phyloP scores from a whole-genome alignment of 2,888 invertebrate species.

The Melanchra persicariae region DNA sequence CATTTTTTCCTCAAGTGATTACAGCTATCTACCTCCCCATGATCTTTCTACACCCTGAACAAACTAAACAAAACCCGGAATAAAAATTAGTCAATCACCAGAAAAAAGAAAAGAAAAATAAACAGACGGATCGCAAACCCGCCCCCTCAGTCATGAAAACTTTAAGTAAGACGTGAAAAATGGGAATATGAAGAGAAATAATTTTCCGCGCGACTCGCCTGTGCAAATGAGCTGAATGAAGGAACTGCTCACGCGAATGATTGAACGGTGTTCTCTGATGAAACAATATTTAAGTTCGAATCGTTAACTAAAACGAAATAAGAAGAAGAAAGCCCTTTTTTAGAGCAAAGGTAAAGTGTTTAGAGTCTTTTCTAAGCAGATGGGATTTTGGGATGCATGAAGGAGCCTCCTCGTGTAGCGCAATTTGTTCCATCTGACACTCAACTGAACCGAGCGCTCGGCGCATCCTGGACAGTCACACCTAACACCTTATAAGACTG shows the following conservation, averaged over 20 bases:
- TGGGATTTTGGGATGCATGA: too few species aligned
- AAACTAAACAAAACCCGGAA: constrained; percentile 58
- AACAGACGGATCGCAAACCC: constrained; percentile 79
- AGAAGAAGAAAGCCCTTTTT: constrained; percentile 2
- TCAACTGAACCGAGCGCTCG: too few species aligned
- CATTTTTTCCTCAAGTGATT: background rate
- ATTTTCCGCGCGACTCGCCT: constrained; percentile 90
- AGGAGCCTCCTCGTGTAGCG: too few species aligned
- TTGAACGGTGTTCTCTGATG: constrained; percentile 84
- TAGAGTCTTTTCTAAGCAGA: background rate
- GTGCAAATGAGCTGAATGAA: constrained; percentile 91
- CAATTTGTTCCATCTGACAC: too few species aligned
- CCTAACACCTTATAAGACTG: too few species aligned
- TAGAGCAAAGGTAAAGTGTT: background rate
- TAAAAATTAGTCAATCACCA: constrained; percentile 68
- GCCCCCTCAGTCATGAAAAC: constrained; percentile 81
- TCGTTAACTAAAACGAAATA: constrained; percentile 54
- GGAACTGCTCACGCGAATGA: constrained; percentile 88
- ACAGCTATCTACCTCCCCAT: background rate
- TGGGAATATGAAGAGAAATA: constrained; percentile 91
- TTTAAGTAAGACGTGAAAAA: constrained; percentile 90
- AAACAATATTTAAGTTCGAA: constrained; percentile 85
- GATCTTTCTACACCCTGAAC: background rate
- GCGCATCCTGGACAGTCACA: too few species aligned
- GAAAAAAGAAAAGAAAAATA: constrained; percentile 76